phyloP scores from a whole-genome alignment of 1,140 invertebrate species.

The Neodiprion virginianus region DNA sequence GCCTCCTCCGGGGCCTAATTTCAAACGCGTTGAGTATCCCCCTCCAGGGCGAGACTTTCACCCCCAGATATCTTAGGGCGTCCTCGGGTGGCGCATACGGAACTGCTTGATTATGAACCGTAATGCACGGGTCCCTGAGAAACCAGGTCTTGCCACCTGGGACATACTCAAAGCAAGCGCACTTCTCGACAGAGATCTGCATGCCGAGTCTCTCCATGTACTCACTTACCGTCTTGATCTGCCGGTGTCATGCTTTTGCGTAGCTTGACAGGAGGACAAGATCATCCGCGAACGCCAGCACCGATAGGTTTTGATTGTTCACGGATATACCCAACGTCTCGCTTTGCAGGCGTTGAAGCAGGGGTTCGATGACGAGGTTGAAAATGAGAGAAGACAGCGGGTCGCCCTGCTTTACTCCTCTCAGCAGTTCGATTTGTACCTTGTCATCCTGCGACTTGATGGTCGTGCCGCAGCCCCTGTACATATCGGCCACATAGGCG shows the following conservation, averaged over 20 bases:
- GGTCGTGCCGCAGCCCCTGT: not conserved
- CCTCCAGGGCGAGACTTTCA: constrained; percentile 33
- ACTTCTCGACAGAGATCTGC: constrained; percentile 30
- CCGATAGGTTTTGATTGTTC: constrained; percentile 18
- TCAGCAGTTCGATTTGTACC: constrained; percentile 23
- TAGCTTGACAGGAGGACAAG: constrained; percentile 33
- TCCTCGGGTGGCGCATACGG: not conserved
- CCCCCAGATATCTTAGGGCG: constrained; percentile 32
- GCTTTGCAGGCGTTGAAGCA: constrained; percentile 22
- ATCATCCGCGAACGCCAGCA: constrained; percentile 48
- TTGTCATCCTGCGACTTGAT: not conserved
- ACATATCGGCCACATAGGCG: not conserved
- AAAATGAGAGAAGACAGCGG: constrained; percentile 49
- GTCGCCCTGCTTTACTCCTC: constrained; percentile 56
- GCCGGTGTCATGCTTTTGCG: constrained; percentile 21
- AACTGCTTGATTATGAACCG: not conserved
- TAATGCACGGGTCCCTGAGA: constrained; percentile 26
- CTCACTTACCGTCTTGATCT: constrained; percentile 16
- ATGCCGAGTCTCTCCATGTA: constrained; percentile 28
- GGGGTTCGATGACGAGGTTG: constrained; percentile 46
- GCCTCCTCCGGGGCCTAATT: constrained; percentile 3
- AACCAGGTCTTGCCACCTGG: constrained; percentile 27
- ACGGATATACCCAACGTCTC: constrained; percentile 18
- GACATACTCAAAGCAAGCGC: not conserved
- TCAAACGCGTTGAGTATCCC: constrained; percentile 19